Evolutionary conservation across 2,113 vertebrate species (phyloP).

Genomic region (Silurus asotus): DNA sequence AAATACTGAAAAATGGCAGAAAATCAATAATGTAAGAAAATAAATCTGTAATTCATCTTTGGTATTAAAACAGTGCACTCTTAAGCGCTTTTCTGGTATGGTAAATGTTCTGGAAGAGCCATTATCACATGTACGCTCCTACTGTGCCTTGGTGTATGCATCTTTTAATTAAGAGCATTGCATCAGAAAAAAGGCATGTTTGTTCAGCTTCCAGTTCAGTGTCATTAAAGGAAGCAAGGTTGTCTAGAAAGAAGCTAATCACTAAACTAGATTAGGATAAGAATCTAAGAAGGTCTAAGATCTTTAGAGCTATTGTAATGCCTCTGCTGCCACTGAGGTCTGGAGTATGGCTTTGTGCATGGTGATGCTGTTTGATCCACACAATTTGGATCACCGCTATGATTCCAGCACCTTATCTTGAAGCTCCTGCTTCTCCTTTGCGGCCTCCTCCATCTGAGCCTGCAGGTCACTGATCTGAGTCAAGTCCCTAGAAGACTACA

Average conservation of each 20-base stretch:
- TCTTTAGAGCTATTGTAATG: constrained; percentile 25
- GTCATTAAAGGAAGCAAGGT: constrained; percentile 58
- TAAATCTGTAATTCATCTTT: background rate
- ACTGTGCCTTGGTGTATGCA: background rate
- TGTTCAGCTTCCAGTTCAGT: constrained; percentile 56
- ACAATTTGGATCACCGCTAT: background rate
- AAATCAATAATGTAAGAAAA: background rate
- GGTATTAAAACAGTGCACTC: background rate
- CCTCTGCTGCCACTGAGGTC: background rate
- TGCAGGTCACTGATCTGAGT: constrained; percentile 96
- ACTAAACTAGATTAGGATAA: constrained; percentile 67
- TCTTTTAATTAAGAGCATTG: constrained; percentile 66
- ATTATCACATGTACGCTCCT: background rate
- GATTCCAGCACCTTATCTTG: constrained; percentile 87
- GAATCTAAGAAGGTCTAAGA: constrained; percentile 43
- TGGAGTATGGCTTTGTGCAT: background rate
- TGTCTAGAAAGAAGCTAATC: constrained; percentile 64
- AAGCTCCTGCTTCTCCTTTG: constrained; percentile 94
- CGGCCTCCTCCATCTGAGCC: constrained; percentile 88
- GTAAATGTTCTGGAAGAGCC: background rate
- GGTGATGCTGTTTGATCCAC: background rate
- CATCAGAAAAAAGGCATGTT: constrained; percentile 49
- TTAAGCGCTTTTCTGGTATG: background rate
- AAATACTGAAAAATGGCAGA: background rate
- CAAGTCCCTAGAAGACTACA: constrained; percentile 89